phyloP scores from a whole-genome alignment of 2,113 vertebrate genomes.

The Solea senegalensis region DNA sequence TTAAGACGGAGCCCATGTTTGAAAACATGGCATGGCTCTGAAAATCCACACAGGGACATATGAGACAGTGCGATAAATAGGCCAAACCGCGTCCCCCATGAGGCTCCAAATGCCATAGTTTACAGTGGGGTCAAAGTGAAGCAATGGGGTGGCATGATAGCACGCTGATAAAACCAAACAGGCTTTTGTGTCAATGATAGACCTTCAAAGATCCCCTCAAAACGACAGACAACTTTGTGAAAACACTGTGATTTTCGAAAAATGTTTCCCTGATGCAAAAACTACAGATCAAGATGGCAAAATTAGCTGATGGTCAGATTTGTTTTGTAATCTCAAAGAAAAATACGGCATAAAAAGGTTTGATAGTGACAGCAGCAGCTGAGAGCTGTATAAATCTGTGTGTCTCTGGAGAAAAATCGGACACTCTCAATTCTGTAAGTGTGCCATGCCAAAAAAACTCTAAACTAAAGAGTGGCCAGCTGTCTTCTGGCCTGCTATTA shows the following conservation, averaged over 20 bases:
- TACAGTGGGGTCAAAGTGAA: constrained; percentile 80
- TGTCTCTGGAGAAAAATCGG: constrained; percentile 80
- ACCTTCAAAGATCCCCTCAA: constrained; percentile 76
- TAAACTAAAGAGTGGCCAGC: constrained; percentile 86
- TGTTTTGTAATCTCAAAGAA: constrained; percentile 62
- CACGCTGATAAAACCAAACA: constrained; percentile 79
- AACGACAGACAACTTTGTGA: constrained; percentile 51
- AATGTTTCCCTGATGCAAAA: constrained; percentile 18
- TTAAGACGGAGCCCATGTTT: constrained; percentile 63
- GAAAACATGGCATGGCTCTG: constrained; percentile 68
- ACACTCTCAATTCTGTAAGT: constrained; percentile 82
- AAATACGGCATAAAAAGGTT: constrained; percentile 66
- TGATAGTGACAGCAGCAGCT: constrained; percentile 78
- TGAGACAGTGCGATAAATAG: constrained; percentile 78
- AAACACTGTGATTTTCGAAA: constrained; percentile 31
- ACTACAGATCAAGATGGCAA: constrained; percentile 25
- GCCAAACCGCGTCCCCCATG: constrained; percentile 68
- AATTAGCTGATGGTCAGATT: constrained; percentile 30
- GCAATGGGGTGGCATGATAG: constrained; percentile 75
- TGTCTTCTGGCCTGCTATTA: constrained; percentile 85
- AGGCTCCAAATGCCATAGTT: constrained; percentile 82
- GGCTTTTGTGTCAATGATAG: constrained; percentile 80
- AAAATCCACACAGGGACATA: constrained; percentile 77
- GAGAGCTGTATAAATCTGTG: constrained; percentile 81
- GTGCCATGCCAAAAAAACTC: constrained; percentile 84